Evolutionary conservation across 2,113 vertebrate species (phyloP), one percentile per base, ranked within the genome.

Genomic region (Eulacestoma nigropectus): DNA sequence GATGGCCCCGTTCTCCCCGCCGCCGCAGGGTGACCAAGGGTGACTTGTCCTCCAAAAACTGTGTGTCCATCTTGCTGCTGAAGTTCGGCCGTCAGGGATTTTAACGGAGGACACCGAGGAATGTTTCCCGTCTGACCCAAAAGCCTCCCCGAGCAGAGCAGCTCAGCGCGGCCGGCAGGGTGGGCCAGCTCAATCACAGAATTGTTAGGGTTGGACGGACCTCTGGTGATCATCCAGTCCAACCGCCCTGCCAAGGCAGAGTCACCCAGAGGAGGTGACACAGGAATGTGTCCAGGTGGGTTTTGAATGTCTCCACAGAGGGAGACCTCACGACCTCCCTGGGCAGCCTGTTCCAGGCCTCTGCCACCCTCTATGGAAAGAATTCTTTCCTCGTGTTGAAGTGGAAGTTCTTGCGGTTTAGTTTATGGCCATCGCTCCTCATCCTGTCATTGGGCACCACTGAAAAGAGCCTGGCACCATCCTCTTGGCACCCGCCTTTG

Each of bases 81-180:
- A 32, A 44, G 19, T 20, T 39, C 44, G 30, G 27, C 55, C 16
- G 9, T 13, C 46, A 3, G 33, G 29, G 50, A 7, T 32, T 50
- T 41, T 44, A n/a, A 52, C 10, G 26, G 1, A 4, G 7, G 37
- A 7, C 41, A 1, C 18, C 1, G 46, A 11, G 30, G 46, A 7
- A 1, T 25, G 6, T n/a, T 60, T 18, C 56, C 10, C 14, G 7
- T 16, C 10, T 2, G 46, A 14, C 7, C 1, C 0, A 13, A 6
- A 42, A 29, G 53, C 44, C 59, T 26, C 23, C 12, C 4, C 6
- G 47, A 27, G 60, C 50, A 17, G 62, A 67, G 62, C 16, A 11
- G 62, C 52, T 32, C 35, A 26, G 83, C 16, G 25, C 59, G 69
- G 68, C 41, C 65, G 13, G n/a, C 65, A 25, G 29, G 16, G 9